These are phyloP conservation scores for Pollimyrus isidori DNA, from an alignment of 2,113 vertebrate genomes.

Conservation along the genomic window DNA sequence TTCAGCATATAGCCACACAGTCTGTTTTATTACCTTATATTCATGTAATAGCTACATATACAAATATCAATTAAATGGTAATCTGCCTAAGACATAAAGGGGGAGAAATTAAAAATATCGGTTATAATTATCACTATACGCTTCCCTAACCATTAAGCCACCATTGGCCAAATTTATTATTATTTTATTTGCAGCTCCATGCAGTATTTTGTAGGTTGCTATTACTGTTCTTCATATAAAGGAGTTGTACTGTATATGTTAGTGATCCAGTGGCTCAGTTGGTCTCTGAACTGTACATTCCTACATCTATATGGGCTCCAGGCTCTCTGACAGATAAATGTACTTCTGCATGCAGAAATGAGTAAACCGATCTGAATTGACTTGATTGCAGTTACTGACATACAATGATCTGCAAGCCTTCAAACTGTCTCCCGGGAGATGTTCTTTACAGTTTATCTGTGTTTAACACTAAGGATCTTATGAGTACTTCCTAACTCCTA, in stretches of 20 bases:
- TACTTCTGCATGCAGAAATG: neutral
- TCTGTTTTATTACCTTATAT: too few relatives aligned
- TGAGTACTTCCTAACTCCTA: neutral
- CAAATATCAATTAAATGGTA: too few relatives aligned
- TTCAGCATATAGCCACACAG: too few relatives aligned
- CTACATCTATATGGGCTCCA: neutral
- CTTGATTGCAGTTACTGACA: neutral
- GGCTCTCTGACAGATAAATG: neutral
- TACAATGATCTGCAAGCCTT: neutral
- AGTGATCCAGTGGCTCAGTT: neutral
- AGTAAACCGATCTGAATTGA: neutral
- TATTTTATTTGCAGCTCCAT: neutral
- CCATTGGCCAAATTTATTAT: too few relatives aligned
- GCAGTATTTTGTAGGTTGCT: neutral
- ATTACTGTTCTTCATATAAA: neutral
- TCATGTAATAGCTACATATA: too few relatives aligned
- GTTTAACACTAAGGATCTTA: neutral
- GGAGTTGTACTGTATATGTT: neutral
- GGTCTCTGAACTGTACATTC: neutral
- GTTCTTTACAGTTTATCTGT: neutral
- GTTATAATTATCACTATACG: too few relatives aligned
- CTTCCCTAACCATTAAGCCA: too few relatives aligned
- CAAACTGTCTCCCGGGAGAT: neutral
- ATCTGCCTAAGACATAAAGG: too few relatives aligned
- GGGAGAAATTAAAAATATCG: too few relatives aligned